Conservation (phyloP, 2,113 vertebrate species). For the Cyphotilapia sp. region DNA sequence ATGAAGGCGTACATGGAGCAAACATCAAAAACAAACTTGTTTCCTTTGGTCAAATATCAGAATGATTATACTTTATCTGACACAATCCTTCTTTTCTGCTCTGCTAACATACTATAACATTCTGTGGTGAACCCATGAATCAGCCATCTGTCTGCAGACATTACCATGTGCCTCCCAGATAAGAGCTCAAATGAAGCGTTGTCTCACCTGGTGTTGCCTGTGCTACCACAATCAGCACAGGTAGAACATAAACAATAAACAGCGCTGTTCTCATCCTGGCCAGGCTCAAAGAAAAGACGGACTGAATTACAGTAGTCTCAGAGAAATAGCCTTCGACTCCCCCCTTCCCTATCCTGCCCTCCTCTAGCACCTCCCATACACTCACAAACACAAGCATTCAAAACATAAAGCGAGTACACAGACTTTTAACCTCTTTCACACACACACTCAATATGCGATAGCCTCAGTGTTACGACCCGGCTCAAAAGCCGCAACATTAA, state of each 20-base stretch:
- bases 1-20: neutral
- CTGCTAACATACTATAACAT: neutral
- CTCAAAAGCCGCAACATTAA: rapidly evolving
- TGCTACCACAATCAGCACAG: conserved; percentile 7
- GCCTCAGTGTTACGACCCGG: rapidly evolving
- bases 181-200: neutral
- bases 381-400: neutral
- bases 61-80: rapidly evolving
- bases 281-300: neutral
- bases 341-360: neutral
- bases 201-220: conserved; percentile 45
- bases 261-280: conserved; percentile 42
- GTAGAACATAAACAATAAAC: conserved; percentile 36
- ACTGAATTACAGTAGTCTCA: neutral
- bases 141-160: neutral
- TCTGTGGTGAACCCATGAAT: rapidly evolving
- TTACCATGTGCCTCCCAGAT: neutral
- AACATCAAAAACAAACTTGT: neutral
- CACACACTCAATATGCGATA: neutral
- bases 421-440: neutral
- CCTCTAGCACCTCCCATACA: neutral
- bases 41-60: neutral
- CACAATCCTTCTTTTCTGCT: neutral
- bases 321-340: neutral
- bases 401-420: neutral